A percentile compares a stretch with the other conserved stretches of the same genome.
Evolutionary conservation across 2,797 vertebrate genomes (phyloP).

Genomic region (Erethizon dorsatum): DNA sequence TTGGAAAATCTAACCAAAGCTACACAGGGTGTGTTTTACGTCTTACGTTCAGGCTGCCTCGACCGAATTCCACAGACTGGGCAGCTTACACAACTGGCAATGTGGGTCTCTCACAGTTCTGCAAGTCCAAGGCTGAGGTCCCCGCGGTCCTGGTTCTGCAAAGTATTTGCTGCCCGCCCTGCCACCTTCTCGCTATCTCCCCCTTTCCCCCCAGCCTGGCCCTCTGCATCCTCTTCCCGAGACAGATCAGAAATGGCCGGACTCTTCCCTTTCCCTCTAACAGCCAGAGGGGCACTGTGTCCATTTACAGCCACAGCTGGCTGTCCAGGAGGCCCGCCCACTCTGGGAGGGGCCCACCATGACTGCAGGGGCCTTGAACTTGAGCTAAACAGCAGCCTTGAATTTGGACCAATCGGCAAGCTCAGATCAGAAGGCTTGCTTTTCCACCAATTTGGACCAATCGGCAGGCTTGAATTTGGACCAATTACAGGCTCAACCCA

Average conservation of each 20-base stretch:
- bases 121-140: not conserved
- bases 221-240: not conserved
- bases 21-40: rapidly evolving
- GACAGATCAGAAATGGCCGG: not conserved
- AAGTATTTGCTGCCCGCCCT: not conserved
- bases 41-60: not conserved
- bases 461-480: not conserved
- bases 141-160: too few species aligned
- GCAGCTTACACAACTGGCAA: not conserved
- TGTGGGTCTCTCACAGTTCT: not conserved
- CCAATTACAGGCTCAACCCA: not conserved
- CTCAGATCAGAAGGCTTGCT: not conserved
- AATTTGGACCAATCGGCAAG: not conserved
- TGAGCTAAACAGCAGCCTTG: not conserved
- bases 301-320: not conserved
- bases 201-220: not conserved
- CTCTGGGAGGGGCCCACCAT: not conserved
- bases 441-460: not conserved
- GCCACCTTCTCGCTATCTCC: not conserved
- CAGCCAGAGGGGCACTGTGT: not conserved
- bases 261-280: not conserved
- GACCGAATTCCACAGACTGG: too few species aligned
- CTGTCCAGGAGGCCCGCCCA: not conserved
- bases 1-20: not conserved
- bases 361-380: not conserved